Evolutionary conservation across 2,888 invertebrate genomes (phyloP).

Genomic region (Caenorhabditis angaria): DNA sequence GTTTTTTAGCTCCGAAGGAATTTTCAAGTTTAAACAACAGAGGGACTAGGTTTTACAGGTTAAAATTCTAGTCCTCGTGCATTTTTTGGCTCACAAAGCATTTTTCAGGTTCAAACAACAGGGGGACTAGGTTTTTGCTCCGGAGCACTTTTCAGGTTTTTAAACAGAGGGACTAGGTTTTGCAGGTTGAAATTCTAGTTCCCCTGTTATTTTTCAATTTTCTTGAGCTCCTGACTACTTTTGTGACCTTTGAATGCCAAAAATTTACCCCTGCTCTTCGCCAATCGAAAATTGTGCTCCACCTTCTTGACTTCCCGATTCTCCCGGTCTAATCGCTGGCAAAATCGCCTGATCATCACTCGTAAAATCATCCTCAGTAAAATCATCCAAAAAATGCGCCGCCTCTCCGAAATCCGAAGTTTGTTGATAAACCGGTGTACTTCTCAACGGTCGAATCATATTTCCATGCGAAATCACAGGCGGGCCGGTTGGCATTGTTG

Average conservation of each 20-base stretch:
- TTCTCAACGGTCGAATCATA: slow-evolving; percentile 19
- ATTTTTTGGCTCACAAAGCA: too few relatives aligned
- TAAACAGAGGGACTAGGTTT: background rate
- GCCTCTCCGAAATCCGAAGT: slow-evolving; percentile 23
- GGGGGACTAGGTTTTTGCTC: too few relatives aligned
- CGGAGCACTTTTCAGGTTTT: too few relatives aligned
- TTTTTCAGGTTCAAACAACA: too few relatives aligned
- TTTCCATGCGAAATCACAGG: background rate
- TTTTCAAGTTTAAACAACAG: too few relatives aligned
- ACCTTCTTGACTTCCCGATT: too few relatives aligned
- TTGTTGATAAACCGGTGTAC: slow-evolving; percentile 23
- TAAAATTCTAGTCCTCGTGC: too few relatives aligned
- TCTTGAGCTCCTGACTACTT: too few relatives aligned
- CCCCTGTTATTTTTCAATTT: background rate
- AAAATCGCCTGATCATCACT: background rate
- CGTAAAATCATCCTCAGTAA: slow-evolving; percentile 5
- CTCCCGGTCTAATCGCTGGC: background rate
- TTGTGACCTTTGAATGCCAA: background rate
- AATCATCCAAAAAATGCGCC: slow-evolving; percentile 9
- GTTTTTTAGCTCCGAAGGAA: too few relatives aligned
- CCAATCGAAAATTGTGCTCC: background rate
- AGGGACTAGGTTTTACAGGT: too few relatives aligned
- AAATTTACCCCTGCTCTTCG: background rate
- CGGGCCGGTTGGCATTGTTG: background rate
- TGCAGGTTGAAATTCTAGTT: background rate